Evolutionary conservation across 2,888 invertebrate genomes (phyloP), one percentile per base, ranked within the genome.

Genomic region (Phrixothrix hirtus): DNA sequence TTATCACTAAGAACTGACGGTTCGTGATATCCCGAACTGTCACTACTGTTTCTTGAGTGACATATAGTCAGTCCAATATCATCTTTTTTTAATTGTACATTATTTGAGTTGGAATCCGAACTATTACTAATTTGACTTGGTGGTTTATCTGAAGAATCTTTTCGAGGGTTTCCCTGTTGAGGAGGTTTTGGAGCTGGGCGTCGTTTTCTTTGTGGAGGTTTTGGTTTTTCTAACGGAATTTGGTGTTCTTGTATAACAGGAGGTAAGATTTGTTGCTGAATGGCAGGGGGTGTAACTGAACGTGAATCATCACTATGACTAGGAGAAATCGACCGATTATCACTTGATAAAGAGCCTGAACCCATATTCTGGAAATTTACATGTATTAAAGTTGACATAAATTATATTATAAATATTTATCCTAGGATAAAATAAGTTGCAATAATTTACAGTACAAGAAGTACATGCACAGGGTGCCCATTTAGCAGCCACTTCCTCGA

Each of bases 21-120:
- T 68, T 87, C 87, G 69, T 87, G 86, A 68, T 86, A 86, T 1
- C 86, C 87, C 48, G 85, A 85, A 62, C 86, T 87, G 69, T 87
- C 87, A 56, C 86, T 86, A 72, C 85, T 86, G 66, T 86, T 86
- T 57, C 87, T 77, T 30, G 86, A 86, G 77, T 87, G 86, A 64
- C 81, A 81, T 54, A 83, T 81, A 30, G 81, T 74, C 64, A 83
- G 65, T 53, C 72, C 71, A 38, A 68, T 71, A 13, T 65, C 62
- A 34, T 46, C 36, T 57, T 64, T 68, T 26, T 43, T 54, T 13
- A 32, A 17, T 54, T 65, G 64, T 30, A 56, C 60, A 17, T 61
- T 50, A 14, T 55, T 30, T 6, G 52, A 59, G 16, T 57, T 59
- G 7, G 52, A 46, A n/a, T 62, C 58, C 6, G 62, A 58, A 30